Conservation (phyloP, 2,888 invertebrate genomes). For the Caenorhabditis sp. region DNA sequence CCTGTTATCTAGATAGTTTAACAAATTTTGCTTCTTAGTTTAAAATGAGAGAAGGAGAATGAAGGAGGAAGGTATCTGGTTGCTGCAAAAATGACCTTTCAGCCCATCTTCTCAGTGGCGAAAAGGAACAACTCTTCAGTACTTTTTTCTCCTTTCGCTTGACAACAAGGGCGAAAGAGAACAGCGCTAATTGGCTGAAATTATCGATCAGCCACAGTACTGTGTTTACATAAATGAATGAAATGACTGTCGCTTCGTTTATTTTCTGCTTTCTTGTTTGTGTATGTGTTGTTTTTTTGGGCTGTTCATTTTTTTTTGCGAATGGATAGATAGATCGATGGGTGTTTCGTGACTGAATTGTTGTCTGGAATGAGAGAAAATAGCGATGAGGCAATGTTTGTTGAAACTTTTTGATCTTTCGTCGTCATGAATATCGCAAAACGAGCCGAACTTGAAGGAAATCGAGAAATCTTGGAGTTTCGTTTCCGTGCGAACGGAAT, state of each 20-base stretch:
- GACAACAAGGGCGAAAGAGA: background rate
- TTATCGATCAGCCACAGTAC: slow-evolving; percentile 1
- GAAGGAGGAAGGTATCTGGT: background rate
- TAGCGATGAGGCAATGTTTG: no score
- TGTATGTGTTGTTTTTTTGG: background rate
- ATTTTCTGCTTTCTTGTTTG: background rate
- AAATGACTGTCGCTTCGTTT: background rate
- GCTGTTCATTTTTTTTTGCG: background rate
- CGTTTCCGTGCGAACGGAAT: no score
- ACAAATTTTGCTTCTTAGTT: background rate
- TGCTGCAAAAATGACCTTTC: background rate
- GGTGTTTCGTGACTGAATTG: background rate
- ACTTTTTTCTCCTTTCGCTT: no score
- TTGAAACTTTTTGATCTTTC: no score
- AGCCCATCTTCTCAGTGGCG: background rate
- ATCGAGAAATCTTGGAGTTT: no score
- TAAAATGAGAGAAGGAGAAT: background rate
- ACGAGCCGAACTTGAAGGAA: no score
- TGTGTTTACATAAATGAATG: background rate
- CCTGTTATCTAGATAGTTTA: background rate
- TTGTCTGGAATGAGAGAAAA: background rate
- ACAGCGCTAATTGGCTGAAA: slow-evolving; percentile 12
- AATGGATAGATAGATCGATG: background rate
- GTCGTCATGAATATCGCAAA: no score
- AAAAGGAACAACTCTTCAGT: no score